Evolutionary conservation across 2,113 vertebrate species (phyloP).

Genomic region (Poeciliopsis turrubarensis): DNA sequence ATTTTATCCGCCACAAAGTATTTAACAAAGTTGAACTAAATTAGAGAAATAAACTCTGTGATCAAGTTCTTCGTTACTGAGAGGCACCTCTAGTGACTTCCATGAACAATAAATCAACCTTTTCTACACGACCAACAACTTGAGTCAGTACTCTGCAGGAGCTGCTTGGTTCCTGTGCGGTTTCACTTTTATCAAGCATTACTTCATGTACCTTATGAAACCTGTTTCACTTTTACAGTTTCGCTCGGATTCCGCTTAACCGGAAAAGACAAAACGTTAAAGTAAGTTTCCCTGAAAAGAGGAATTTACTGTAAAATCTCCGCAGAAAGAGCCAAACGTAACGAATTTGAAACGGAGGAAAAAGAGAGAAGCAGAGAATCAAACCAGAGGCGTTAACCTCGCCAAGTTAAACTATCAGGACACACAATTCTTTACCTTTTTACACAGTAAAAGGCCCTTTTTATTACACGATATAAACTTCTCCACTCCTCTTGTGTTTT

Average conservation of each 20-base stretch:
- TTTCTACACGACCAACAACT: background rate
- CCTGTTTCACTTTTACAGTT: background rate
- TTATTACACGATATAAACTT: background rate
- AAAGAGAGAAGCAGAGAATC: slow-evolving; percentile 4
- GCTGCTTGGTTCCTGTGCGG: background rate
- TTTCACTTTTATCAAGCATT: background rate
- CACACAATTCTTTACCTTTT: background rate
- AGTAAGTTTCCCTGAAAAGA: background rate
- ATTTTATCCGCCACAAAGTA: background rate
- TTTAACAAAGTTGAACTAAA: too few species aligned
- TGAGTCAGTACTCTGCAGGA: background rate
- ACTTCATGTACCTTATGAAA: background rate
- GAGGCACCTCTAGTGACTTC: background rate
- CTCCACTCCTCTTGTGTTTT: background rate
- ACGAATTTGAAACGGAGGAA: background rate
- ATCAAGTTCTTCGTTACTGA: background rate
- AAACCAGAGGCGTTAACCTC: slow-evolving; percentile 1
- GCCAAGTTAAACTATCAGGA: slow-evolving; percentile 5
- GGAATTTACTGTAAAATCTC: background rate
- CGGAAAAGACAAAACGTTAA: background rate
- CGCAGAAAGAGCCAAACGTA: background rate
- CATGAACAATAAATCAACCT: background rate
- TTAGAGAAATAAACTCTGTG: too few species aligned
- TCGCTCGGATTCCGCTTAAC: too few species aligned
- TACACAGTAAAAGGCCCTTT: background rate